phyloP scores from a whole-genome alignment of 2,888 invertebrate species.

The Yponomeuta malinellus region DNA sequence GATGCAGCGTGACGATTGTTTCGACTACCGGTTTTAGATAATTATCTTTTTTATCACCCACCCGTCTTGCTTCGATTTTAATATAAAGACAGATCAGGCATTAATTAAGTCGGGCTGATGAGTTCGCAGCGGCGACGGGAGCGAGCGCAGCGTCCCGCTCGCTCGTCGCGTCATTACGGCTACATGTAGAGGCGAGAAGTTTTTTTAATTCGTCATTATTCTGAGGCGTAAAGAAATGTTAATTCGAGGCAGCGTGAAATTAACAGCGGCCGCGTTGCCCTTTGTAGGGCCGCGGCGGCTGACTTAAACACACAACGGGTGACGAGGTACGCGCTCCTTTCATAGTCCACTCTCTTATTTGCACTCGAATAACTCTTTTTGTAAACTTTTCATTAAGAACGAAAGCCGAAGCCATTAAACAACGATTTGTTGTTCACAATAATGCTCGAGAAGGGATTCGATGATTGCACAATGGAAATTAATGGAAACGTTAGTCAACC shows the following conservation, averaged over 20 bases:
- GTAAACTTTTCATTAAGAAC: slow-evolving; percentile 62
- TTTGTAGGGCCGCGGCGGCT: slow-evolving; percentile 69
- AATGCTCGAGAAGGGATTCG: slow-evolving; percentile 43
- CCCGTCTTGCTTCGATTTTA: slow-evolving; percentile 53
- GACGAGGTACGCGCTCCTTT: slow-evolving; percentile 63
- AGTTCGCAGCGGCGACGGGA: slow-evolving; percentile 41
- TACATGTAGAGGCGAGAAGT: slow-evolving; percentile 66
- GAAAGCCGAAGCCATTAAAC: slow-evolving; percentile 57
- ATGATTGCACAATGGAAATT: slow-evolving; percentile 24
- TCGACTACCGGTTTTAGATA: slow-evolving; percentile 61
- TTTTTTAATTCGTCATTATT: slow-evolving; percentile 76
- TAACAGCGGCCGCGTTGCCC: slow-evolving; percentile 70
- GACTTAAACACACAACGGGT: slow-evolving; percentile 74
- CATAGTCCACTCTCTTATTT: slow-evolving; percentile 67
- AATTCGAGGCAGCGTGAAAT: slow-evolving; percentile 77
- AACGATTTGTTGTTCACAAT: slow-evolving; percentile 51
- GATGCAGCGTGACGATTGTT: slow-evolving; percentile 60
- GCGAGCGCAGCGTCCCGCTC: slow-evolving; percentile 34
- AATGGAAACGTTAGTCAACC: slow-evolving; percentile 9
- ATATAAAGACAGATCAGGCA: slow-evolving; percentile 74
- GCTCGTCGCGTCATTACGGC: slow-evolving; percentile 60
- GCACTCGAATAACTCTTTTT: slow-evolving; percentile 68
- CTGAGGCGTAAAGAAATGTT: slow-evolving; percentile 77
- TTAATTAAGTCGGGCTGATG: slow-evolving; percentile 73
- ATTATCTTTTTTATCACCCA: slow-evolving; percentile 34